phyloP scores from a whole-genome alignment of 2,888 invertebrate species.

The Andrena camellia region DNA sequence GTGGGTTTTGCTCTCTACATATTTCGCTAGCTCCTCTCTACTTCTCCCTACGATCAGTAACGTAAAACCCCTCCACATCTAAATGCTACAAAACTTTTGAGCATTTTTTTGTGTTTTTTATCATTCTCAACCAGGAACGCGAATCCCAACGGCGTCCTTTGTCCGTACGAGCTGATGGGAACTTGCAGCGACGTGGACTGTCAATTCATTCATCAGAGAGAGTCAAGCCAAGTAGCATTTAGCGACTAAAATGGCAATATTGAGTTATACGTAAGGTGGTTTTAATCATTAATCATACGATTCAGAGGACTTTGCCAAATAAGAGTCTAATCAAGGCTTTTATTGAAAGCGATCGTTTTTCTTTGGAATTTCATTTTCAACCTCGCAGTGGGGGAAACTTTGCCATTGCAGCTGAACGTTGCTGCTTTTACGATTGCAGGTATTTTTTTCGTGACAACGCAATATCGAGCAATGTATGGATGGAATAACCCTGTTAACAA shows the following conservation, averaged over 20 bases:
- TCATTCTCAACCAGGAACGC: conserved; percentile 76
- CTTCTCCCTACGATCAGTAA: not conserved
- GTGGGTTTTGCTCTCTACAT: conserved; percentile 74
- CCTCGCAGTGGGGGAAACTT: not conserved
- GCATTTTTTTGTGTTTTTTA: conserved; percentile 70
- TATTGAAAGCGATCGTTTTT: conserved; percentile 30
- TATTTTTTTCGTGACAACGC: conserved; percentile 49
- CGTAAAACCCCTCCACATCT: not conserved
- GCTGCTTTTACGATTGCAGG: conserved; percentile 54
- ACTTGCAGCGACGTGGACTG: conserved; percentile 83
- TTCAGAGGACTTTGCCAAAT: conserved; percentile 55
- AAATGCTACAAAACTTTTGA: conserved; percentile 53
- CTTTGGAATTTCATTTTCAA: conserved; percentile 16
- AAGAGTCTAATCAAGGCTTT: conserved; percentile 37
- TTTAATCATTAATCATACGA: conserved; percentile 75
- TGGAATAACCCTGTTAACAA: conserved; percentile 50
- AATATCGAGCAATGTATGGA: conserved; percentile 36
- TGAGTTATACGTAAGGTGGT: conserved; percentile 83
- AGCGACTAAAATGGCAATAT: conserved; percentile 72
- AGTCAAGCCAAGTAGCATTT: conserved; percentile 77
- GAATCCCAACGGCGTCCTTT: conserved; percentile 82
- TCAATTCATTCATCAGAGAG: conserved; percentile 80
- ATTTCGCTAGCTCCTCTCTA: not conserved
- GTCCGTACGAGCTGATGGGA: conserved; percentile 84
- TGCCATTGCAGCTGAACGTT: conserved; percentile 38